Conservation (phyloP, 2,797 vertebrate species). For the Melanogrammus aeglefinus region DNA sequence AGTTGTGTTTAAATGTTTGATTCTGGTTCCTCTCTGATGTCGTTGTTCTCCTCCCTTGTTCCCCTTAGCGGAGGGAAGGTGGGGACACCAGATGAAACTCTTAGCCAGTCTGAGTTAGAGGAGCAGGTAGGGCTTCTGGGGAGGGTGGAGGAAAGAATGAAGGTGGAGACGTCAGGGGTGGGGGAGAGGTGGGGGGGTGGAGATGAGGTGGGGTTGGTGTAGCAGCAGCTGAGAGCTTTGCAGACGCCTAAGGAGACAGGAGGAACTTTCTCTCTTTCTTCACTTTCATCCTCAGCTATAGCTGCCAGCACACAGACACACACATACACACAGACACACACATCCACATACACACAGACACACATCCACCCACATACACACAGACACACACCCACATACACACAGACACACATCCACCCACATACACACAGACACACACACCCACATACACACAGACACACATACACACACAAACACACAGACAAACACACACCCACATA, state of each 20-base stretch:
- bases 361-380: not conserved
- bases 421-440: constrained; percentile 9
- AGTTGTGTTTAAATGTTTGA: not conserved
- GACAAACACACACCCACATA: too few species aligned
- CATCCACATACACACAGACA: not conserved
- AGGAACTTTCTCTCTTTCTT: not conserved
- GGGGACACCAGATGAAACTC: too few species aligned
- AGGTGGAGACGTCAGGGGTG: not conserved
- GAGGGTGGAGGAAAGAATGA: not conserved
- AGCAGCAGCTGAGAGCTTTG: not conserved
- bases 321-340: not conserved
- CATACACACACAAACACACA: not conserved
- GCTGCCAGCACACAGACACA: too few species aligned
- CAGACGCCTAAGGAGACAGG: too few species aligned
- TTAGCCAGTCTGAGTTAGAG: not conserved
- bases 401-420: not conserved
- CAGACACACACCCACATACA: not conserved
- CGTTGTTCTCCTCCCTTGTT: not conserved
- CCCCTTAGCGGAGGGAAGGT: too few species aligned
- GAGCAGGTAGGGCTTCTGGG: not conserved
- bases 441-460: not conserved
- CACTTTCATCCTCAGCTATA: not conserved
- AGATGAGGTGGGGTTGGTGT: not conserved
- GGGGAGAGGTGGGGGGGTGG: not conserved
- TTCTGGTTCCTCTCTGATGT: not conserved